Base-by-base conservation (phyloP, 2,113 vertebrate species). In the Tautogolabrus adspersus region DNA sequence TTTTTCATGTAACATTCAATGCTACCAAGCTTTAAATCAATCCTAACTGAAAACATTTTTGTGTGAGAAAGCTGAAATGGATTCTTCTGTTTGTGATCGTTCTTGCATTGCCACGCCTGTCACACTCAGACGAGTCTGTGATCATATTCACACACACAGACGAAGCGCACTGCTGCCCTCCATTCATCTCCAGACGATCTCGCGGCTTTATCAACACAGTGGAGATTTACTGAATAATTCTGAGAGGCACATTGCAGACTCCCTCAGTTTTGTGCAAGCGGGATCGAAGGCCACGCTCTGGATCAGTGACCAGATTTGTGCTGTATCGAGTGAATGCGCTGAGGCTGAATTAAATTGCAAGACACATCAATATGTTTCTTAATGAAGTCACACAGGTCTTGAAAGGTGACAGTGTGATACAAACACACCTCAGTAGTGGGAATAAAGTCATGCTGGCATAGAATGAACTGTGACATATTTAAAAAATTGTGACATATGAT, bases 161-260 rank as follows among this genome's bases (percentile, higher is more conserved):
- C 8, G 3, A 19, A 57, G 47, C 2, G 2, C 12, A 13, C 34
- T 9, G 19, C 12, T 49, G 30, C 58, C 63, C 58, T 60, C 10
- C 5, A 34, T 75, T 77, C 57, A 61, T 70, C 77, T 38, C 52
- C 51, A 3, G 22, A 67, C 37, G 78, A 72, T 64, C 38, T 79
- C 22, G 11, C 79, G 11, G 79, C 60, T 82, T 62, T 26, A 85
- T 80, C 72, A 81, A 22, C 70, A 63, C 61, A 21, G 21, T 79
- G 38, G 51, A 59, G 67, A 82, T 70, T 67, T 23, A 73, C 64
- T 37, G 72, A 79, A 79, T 75, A 62, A 79, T 55, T 83, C 65
- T 26, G 26, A 72, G 67, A 77, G 51, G 64, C 54, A 38, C 46
- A 34, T 59, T 13, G 30, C 56, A 54, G 65, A 66, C 42, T 56